Evolutionary conservation across 2,888 invertebrate species (phyloP).

Genomic region (Zaprionus obscuricornis): DNA sequence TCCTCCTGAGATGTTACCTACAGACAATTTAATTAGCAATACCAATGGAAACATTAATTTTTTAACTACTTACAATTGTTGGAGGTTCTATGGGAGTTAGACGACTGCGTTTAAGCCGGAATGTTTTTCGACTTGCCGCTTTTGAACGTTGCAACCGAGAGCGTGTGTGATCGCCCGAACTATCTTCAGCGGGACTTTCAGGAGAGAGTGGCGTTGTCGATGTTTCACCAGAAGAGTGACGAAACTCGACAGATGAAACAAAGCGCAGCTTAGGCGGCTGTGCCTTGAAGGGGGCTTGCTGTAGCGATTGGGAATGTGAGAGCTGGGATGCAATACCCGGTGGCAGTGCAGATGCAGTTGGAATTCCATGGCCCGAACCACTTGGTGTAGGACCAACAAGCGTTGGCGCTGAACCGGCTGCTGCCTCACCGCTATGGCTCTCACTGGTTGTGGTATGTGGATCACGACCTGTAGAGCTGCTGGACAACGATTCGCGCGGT

Average conservation of each 20-base stretch:
- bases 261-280: conserved; percentile 89
- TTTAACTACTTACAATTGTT: conserved; percentile 66
- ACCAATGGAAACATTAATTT: neutral
- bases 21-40: neutral
- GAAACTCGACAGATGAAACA: conserved; percentile 92
- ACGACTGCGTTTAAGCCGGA: conserved; percentile 90
- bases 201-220: conserved; percentile 90
- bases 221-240: conserved; percentile 91
- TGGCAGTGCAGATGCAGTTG: conserved; percentile 72
- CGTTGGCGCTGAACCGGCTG: conserved; percentile 74
- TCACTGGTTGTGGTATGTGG: conserved; percentile 82
- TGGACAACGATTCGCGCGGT: conserved; percentile 85
- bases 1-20: conserved; percentile 73
- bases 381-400: conserved; percentile 63
- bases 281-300: conserved; percentile 82
- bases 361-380: conserved; percentile 63
- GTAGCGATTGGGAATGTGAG: conserved; percentile 83
- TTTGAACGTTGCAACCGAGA: conserved; percentile 93
- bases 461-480: conserved; percentile 85
- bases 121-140: conserved; percentile 97
- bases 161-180: conserved; percentile 86
- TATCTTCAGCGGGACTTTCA: conserved; percentile 88
- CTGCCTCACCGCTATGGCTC: conserved; percentile 82
- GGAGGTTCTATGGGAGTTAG: conserved; percentile 88
- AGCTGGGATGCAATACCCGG: conserved; percentile 83